Evolutionary conservation across 2,113 vertebrate genomes (phyloP).

Genomic region (Leptosomus discolor): DNA sequence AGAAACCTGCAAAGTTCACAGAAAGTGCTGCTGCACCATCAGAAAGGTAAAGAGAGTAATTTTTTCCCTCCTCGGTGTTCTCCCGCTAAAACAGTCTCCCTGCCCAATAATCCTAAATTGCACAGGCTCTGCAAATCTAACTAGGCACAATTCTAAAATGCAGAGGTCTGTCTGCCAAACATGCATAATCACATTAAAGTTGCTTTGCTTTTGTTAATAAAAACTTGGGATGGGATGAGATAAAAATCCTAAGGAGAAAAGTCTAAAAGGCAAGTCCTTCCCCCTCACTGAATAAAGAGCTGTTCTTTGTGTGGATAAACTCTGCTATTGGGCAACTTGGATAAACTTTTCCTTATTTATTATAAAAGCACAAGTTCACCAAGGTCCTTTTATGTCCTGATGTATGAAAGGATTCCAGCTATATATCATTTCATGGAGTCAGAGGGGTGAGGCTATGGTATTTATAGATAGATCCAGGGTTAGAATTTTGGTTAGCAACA

Average conservation of each 20-base stretch:
- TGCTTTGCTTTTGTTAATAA: background rate
- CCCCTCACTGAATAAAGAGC: background rate
- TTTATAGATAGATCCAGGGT: background rate
- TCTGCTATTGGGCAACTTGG: background rate
- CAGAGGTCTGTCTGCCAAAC: background rate
- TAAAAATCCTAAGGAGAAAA: background rate
- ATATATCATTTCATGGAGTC: background rate
- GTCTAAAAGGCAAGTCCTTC: background rate
- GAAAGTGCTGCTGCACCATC: background rate
- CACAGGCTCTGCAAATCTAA: background rate
- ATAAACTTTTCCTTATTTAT: slow-evolving; percentile 16
- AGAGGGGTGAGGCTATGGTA: background rate
- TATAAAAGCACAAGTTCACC: slow-evolving; percentile 26
- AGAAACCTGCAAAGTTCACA: background rate
- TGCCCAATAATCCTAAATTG: background rate
- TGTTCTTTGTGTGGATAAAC: background rate
- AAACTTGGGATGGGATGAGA: background rate
- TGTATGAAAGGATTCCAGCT: background rate
- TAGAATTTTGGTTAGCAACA: slow-evolving; percentile 8
- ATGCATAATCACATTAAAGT: background rate
- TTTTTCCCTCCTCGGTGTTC: background rate
- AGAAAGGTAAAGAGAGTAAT: background rate
- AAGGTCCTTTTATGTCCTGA: background rate
- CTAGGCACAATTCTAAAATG: rapidly evolving
- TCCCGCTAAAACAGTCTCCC: background rate